These are phyloP conservation scores for Tupaia chinensis DNA, from an alignment of 2,113 vertebrate genomes.

Conservation along the genomic window DNA sequence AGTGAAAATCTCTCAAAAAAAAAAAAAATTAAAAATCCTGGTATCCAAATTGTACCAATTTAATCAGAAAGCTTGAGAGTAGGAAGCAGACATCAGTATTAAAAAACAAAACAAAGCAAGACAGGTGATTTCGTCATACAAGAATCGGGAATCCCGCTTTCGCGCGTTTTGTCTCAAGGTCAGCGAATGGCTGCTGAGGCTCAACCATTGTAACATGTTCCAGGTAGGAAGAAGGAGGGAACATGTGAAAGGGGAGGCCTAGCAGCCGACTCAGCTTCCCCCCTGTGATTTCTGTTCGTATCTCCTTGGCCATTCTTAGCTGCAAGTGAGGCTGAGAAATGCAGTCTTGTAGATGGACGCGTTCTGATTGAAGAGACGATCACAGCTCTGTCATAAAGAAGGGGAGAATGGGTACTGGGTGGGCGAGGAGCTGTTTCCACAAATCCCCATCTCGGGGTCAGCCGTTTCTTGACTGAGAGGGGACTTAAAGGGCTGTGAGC, in stretches of 20 bases:
- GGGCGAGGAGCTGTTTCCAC: neutral
- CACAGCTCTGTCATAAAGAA: neutral
- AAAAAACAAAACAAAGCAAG: neutral
- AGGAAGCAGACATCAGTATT: neutral
- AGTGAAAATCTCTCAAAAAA: too few relatives aligned
- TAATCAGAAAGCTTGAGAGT: neutral
- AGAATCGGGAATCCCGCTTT: neutral
- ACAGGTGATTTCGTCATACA: neutral
- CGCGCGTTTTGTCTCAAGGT: neutral
- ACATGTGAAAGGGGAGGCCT: neutral
- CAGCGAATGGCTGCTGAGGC: neutral
- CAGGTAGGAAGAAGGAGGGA: neutral
- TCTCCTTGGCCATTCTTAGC: neutral
- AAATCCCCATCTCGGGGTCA: neutral
- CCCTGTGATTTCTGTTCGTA: neutral
- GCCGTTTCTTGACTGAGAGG: neutral
- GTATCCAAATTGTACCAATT: neutral
- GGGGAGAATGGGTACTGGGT: neutral
- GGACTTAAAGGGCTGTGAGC: neutral
- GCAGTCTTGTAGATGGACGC: neutral
- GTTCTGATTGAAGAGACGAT: neutral
- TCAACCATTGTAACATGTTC: neutral
- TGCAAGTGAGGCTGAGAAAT: neutral
- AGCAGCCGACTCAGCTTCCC: neutral
- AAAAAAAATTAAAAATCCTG: neutral